Base-by-base conservation (phyloP, 2,113 vertebrate genomes). In the Stigmatopora nigra region DNA sequence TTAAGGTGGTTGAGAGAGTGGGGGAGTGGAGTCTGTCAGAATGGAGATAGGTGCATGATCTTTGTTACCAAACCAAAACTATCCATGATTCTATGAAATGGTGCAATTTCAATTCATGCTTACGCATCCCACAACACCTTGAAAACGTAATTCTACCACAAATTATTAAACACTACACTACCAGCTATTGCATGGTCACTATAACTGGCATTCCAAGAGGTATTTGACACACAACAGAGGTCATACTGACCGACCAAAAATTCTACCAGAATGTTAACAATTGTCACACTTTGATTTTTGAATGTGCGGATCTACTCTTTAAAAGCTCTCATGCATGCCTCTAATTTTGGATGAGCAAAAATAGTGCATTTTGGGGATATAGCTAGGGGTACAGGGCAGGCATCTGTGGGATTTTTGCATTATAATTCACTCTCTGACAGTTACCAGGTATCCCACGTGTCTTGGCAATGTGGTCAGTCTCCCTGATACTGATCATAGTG, bases 41-140 rank as follows among this genome's bases (percentile, higher is more conserved):
- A 47, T 70, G 73, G 77, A 83, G 82, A 88, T 84, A 87, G 74
- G 80, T 79, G 79, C 81, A 68, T 75, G 66, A 71, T 63, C 83
- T 31, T 31, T 31, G 25, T 77, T 81, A 77, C 62, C 74, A 55
- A 19, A 55, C 20, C 12, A 14, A 19, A 19, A 11, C 22, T 55
- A 19, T 7, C 13, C 14, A 55, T 55, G 25, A 55, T 25, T 55
- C 25, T 5, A 22, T 55, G 52, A 19, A 25, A 25, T 25, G 52
- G 25, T 55, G 52, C 20, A 55, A 55, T 19, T 25, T 1, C 4
- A 55, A 11, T 55, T 55, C 14, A 55, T 25, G 14, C 25, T 25
- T 55, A 55, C 14, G 52, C 25, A 55, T 55, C 11, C 19, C 51
- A 20, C 19, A 22, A 55, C 52, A 55, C 25, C 22, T 5, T 14